Evolutionary conservation across 2,888 invertebrate genomes (phyloP).

Genomic region (Scaeva pyrastri): DNA sequence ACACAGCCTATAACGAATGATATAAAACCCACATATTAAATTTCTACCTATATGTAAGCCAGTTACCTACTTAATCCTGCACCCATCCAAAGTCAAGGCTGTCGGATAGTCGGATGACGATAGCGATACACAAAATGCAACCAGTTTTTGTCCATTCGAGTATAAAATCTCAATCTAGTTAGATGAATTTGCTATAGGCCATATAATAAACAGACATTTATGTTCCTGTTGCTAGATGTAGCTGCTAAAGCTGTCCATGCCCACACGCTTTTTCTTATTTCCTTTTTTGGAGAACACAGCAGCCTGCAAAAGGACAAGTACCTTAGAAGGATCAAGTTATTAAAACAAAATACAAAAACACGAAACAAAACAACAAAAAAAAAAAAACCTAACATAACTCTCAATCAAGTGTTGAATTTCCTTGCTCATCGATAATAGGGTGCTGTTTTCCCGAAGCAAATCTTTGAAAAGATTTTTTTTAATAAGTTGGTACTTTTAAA

Average conservation of each 20-base stretch:
- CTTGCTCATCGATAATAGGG: background rate
- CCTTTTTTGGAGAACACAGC: conserved; percentile 15
- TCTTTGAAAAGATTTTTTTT: too few species aligned
- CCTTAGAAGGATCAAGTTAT: conserved; percentile 60
- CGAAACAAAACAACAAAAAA: conserved; percentile 32
- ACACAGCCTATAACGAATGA: background rate
- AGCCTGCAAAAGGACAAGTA: conserved; percentile 50
- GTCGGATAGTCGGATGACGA: conserved; percentile 44
- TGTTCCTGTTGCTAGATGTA: background rate
- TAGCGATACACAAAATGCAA: conserved; percentile 59
- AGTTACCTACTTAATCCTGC: conserved; percentile 73
- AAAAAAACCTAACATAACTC: background rate
- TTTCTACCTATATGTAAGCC: conserved; percentile 52
- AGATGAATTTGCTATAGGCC: conserved; percentile 11
- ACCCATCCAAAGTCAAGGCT: conserved; percentile 72
- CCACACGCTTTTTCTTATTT: conserved; percentile 31
- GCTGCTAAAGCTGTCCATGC: background rate
- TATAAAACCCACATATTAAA: conserved; percentile 37
- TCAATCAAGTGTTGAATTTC: too few species aligned
- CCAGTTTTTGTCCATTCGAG: conserved; percentile 61
- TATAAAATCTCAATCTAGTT: conserved; percentile 65
- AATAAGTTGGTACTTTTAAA: too few species aligned
- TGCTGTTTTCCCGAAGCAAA: background rate
- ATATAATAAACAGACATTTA: conserved; percentile 18
- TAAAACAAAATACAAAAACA: background rate